Conservation (phyloP, 2,113 vertebrate genomes). For the Nycticryphes semicollaris region DNA sequence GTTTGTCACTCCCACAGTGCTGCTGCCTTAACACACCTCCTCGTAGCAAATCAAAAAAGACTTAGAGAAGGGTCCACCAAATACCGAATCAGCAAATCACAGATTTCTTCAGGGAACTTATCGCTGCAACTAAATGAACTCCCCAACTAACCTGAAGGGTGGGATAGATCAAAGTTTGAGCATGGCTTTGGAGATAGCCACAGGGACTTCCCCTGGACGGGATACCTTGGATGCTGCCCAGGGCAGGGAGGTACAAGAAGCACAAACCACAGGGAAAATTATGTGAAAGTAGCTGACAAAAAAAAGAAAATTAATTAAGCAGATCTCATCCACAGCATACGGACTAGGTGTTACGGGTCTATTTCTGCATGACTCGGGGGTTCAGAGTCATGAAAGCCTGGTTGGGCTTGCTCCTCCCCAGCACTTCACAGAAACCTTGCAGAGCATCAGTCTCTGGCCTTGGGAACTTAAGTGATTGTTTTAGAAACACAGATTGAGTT, state of each 20-base stretch:
- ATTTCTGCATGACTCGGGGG: not conserved
- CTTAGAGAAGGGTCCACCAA: not conserved
- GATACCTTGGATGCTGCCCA: not conserved
- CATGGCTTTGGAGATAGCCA: not conserved
- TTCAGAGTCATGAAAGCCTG: not conserved
- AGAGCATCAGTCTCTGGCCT: not conserved
- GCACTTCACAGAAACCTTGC: not conserved
- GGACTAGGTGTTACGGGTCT: not conserved
- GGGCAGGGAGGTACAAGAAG: not conserved
- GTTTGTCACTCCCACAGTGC: not conserved
- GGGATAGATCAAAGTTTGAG: not conserved
- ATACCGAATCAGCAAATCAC: not conserved
- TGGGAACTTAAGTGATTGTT: not conserved
- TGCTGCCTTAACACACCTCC: not conserved
- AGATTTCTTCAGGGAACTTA: not conserved
- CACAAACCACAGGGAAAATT: not conserved
- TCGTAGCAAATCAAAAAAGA: not conserved
- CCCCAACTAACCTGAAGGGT: not conserved
- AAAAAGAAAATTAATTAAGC: not conserved
- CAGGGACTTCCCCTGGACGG: not conserved
- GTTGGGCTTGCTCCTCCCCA: not conserved
- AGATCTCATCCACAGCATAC: not conserved
- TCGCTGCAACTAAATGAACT: not conserved
- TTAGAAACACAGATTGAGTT: not conserved
- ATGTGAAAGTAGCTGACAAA: not conserved